Conservation (phyloP, 2,888 invertebrate species). For the Drosophila conformis region DNA sequence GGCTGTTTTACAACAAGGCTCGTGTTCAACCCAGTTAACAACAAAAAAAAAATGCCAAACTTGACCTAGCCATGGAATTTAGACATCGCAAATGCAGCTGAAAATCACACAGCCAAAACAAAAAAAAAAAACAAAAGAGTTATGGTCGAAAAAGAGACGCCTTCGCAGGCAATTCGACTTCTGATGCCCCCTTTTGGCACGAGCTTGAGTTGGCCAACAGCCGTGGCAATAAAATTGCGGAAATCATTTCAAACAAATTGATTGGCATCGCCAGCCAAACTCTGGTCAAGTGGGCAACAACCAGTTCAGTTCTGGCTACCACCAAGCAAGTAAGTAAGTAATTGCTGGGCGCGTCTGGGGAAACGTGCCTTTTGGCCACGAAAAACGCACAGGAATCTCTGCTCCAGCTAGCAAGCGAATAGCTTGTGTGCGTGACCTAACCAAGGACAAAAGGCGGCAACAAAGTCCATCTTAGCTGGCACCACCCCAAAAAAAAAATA, state of each 20-base stretch:
- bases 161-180: conserved; percentile 27
- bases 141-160: conserved; percentile 59
- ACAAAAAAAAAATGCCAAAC: conserved; percentile 61
- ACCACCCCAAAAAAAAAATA: conserved; percentile 20
- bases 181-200: conserved; percentile 74
- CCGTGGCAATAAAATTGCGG: conserved; percentile 77
- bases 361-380: conserved; percentile 23
- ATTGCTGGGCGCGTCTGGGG: conserved; percentile 49
- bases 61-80: conserved; percentile 80
- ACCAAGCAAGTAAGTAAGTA: conserved; percentile 24
- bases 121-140: conserved; percentile 51
- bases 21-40: conserved; percentile 76
- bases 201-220: conserved; percentile 38
- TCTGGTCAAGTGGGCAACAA: conserved; percentile 32
- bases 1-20: conserved; percentile 54
- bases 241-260: conserved; percentile 82
- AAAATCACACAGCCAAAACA: conserved; percentile 11
- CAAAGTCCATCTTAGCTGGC: conserved; percentile 45
- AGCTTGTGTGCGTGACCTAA: conserved; percentile 49
- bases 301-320: conserved; percentile 2
- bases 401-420: neutral
- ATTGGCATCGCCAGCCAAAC: conserved; percentile 65
- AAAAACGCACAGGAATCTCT: conserved; percentile 26
- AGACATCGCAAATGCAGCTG: conserved; percentile 61
- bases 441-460: conserved; percentile 40